These are phyloP conservation scores for Megamerina dolium DNA, from an alignment of 2,888 invertebrate species.

Conservation along the genomic window DNA sequence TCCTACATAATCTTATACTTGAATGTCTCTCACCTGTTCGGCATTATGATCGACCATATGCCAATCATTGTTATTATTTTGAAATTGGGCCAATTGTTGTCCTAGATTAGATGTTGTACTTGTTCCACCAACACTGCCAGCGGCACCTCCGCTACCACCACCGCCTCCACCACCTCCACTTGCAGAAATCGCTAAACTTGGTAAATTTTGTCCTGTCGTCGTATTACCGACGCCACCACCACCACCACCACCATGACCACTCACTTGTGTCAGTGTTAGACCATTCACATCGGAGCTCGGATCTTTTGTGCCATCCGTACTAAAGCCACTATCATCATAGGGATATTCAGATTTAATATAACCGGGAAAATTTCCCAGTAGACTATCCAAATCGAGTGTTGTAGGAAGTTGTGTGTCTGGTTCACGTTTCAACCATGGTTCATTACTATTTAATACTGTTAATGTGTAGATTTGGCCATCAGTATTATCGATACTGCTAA, in stretches of 20 bases:
- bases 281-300: slow-evolving; percentile 27
- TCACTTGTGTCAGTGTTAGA: slow-evolving; percentile 32
- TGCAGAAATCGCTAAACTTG: slow-evolving; percentile 37
- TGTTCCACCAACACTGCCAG: slow-evolving; percentile 22
- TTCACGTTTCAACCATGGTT: slow-evolving; percentile 64
- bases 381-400: slow-evolving; percentile 71
- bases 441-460: slow-evolving; percentile 75
- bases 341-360: slow-evolving; percentile 69
- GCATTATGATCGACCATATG: slow-evolving; percentile 70
- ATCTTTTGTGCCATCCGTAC: slow-evolving; percentile 54
- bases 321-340: slow-evolving; percentile 72
- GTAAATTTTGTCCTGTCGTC: slow-evolving; percentile 30
- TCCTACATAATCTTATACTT: no score
- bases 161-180: no score
- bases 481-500: slow-evolving; percentile 53
- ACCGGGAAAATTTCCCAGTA: slow-evolving; percentile 65
- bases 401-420: slow-evolving; percentile 52
- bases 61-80: slow-evolving; percentile 77
- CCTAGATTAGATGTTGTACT: slow-evolving; percentile 22
- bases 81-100: slow-evolving; percentile 54
- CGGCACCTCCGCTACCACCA: no score
- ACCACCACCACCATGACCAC: slow-evolving; percentile 23
- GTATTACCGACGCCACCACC: slow-evolving; percentile 23
- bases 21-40: slow-evolving; percentile 46
- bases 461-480: slow-evolving; percentile 76